Base-by-base conservation (phyloP, 2,113 vertebrate species). In the Sceloporus undulatus region DNA sequence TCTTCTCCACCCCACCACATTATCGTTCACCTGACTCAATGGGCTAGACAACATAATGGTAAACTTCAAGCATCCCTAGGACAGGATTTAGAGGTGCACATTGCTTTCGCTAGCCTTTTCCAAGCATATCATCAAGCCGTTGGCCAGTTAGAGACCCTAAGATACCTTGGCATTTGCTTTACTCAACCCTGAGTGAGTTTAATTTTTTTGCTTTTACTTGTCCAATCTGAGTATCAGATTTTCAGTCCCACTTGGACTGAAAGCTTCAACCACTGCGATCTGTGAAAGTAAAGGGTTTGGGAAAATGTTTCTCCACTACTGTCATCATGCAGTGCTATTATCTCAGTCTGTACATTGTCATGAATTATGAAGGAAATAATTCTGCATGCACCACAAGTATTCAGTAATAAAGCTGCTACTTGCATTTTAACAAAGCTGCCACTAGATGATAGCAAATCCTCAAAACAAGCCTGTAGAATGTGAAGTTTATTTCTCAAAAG, bases 401-500 rank as follows among this genome's bases (percentile, higher is more conserved):
- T 18, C 14, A 75, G 29, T 14, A 14, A 14, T 54, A 42, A 54
- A 19, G 13, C 11, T 34, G 68, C 21, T 7, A 3, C 27, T 13
- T 13, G 62, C 73, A 78, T 8, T 84, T 74, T 84, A n/a, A 54
- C 9, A 34, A 76, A 19, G 5, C 3, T 40, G 29, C 73, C 81
- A 71, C 81, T 27, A 56, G 87, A 23, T 88, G 87, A 76, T 80
- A 78, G 74, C 73, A 88, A 83, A 83, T 52, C 27, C 52, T 75
- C 38, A 25, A 38, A 27, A 10, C 79, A 52, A 82, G 82, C 2
- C 18, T 48, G 11, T 18, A 83, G 11, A 42, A 70, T 23, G 8
- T 14, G 21, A n/a, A n/a, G 48, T 9, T 42, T 48, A n/a, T 29
- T 85, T 10, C 23, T 38, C 14, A 56, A n/a, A 48, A 16, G 59